Conservation (phyloP, 2,797 vertebrate genomes). For the Triplophysa yarkandensis region DNA sequence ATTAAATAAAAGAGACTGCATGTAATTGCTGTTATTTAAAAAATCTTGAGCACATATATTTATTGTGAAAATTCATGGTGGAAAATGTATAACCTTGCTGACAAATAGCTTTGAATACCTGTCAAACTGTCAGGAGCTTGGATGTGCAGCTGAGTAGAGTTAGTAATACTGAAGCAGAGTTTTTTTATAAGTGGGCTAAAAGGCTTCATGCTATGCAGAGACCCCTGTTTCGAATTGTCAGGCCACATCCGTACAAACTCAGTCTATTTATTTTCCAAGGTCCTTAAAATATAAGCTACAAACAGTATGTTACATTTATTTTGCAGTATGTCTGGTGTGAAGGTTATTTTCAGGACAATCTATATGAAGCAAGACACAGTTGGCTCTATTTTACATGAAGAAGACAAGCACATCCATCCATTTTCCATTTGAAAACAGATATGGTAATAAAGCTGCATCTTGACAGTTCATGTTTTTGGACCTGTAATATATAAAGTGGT, state of each 20-base stretch:
- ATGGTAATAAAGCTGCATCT: constrained; percentile 16
- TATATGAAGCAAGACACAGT: background rate
- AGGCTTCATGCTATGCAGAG: constrained; percentile 20
- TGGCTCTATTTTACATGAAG: background rate
- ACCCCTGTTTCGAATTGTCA: constrained; percentile 23
- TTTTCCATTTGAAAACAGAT: background rate
- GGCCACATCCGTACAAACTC: constrained; percentile 14
- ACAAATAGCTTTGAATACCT: constrained; percentile 1
- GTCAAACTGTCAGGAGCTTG: constrained; percentile 9
- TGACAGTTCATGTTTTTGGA: constrained; percentile 31
- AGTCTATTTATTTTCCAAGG: background rate
- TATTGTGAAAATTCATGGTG: background rate
- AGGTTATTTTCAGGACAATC: background rate
- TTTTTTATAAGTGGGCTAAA: constrained; percentile 24
- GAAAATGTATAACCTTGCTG: constrained; percentile 21
- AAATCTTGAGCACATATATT: background rate
- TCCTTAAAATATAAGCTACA: background rate
- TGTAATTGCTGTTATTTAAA: constrained; percentile 7
- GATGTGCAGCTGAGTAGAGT: constrained; percentile 9
- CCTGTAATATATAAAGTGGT: constrained; percentile 30
- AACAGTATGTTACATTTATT: background rate
- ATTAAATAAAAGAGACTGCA: background rate
- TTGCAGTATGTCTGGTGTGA: background rate
- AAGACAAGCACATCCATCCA: background rate
- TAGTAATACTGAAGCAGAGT: constrained; percentile 10